Conservation (phyloP, 2,113 vertebrate genomes). For the Leuciscus idus region DNA sequence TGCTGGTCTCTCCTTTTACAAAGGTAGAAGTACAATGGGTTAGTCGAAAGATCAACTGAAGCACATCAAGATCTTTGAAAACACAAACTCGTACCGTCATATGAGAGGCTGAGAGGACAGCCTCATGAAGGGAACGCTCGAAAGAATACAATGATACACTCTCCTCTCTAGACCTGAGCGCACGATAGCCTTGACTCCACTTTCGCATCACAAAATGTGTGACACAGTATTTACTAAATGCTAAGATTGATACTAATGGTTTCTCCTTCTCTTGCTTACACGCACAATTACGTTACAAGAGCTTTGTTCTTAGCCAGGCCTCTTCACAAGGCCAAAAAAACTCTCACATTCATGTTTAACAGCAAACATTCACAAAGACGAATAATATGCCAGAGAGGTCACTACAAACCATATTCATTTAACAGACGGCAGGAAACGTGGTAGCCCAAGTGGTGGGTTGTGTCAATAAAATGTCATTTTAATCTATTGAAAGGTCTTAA, state of each 20-base stretch:
- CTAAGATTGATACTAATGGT: constrained; percentile 32
- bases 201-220: constrained; percentile 9
- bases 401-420: neutral
- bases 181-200: constrained; percentile 41
- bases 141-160: constrained; percentile 28
- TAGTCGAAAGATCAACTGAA: neutral
- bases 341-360: neutral
- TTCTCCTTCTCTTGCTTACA: constrained; percentile 11
- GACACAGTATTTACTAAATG: constrained; percentile 19
- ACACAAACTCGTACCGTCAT: neutral
- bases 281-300: neutral
- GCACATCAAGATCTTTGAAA: constrained; percentile 32
- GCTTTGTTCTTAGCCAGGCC: constrained; percentile 24
- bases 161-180: constrained; percentile 18
- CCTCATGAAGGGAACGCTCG: neutral
- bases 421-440: neutral
- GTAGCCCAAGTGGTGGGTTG: neutral
- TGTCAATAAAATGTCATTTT: constrained; percentile 1
- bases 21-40: constrained; percentile 16
- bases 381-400: neutral
- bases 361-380: neutral
- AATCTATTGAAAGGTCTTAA: constrained; percentile 4
- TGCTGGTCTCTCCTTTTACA: constrained; percentile 10
- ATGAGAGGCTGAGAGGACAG: constrained; percentile 24
- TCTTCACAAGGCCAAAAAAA: constrained; percentile 22